These are phyloP conservation scores for Paramormyrops kingsleyae DNA, from an alignment of 2,113 vertebrate genomes.

Conservation along the genomic window DNA sequence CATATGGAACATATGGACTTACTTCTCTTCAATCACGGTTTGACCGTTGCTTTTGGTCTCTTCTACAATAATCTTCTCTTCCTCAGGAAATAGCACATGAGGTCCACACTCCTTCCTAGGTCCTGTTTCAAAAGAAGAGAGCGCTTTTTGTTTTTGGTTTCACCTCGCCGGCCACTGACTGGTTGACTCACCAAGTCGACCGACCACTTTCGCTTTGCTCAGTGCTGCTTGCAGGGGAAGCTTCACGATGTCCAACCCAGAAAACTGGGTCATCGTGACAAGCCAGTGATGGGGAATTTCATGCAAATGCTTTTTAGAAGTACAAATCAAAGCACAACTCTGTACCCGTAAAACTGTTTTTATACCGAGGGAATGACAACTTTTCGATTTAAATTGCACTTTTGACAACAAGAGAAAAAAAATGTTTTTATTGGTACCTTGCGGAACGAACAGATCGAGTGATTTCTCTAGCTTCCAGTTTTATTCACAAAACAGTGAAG, in stretches of 20 bases:
- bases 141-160: slow-evolving; percentile 21
- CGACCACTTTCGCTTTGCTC: not conserved
- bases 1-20: slow-evolving; percentile 36
- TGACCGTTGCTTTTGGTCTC: slow-evolving; percentile 95
- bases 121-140: slow-evolving; percentile 68
- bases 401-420: not conserved
- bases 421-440: not conserved
- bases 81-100: slow-evolving; percentile 92
- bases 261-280: slow-evolving; percentile 17
- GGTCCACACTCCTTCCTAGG: slow-evolving; percentile 78
- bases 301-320: slow-evolving; percentile 28
- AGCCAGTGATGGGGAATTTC: slow-evolving; percentile 36
- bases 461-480: not conserved
- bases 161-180: not conserved
- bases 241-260: not conserved
- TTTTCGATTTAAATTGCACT: not conserved
- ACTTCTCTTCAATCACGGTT: slow-evolving; percentile 97
- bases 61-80: slow-evolving; percentile 97
- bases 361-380: not conserved
- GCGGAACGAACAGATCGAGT: not conserved
- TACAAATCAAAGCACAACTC: not conserved
- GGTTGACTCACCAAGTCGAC: not conserved
- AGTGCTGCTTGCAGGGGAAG: not conserved
- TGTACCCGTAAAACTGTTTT: not conserved
- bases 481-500: not conserved